phyloP scores from a whole-genome alignment of 2,113 vertebrate species.

The Sialia sialis region DNA sequence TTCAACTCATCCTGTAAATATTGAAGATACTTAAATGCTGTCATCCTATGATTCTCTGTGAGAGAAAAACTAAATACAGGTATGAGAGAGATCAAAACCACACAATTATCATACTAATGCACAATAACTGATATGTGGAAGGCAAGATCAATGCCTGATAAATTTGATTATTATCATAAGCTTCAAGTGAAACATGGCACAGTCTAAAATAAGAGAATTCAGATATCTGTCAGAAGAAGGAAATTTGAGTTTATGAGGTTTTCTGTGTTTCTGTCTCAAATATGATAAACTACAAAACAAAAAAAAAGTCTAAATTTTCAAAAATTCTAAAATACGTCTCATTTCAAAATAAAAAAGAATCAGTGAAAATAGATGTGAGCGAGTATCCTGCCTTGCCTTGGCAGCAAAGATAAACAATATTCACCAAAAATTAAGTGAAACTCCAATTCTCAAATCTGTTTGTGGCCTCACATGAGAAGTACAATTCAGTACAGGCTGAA shows the following conservation, averaged over 20 bases:
- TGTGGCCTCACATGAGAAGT: neutral
- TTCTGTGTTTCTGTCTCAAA: neutral
- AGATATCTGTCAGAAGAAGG: rapidly evolving
- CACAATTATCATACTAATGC: neutral
- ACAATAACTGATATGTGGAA: neutral
- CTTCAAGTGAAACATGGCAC: neutral
- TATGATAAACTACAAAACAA: neutral
- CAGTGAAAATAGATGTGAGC: neutral
- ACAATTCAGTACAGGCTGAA: neutral
- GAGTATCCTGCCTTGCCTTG: neutral
- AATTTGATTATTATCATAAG: neutral
- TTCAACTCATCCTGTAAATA: neutral
- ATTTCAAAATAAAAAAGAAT: neutral
- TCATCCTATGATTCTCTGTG: neutral
- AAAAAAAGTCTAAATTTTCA: neutral
- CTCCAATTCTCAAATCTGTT: neutral
- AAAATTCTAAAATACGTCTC: neutral
- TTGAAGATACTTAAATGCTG: neutral
- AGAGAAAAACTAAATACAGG: neutral
- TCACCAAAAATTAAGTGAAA: neutral
- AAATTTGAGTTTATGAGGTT: neutral
- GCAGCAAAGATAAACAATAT: neutral
- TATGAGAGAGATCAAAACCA: neutral
- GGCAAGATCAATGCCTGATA: neutral
- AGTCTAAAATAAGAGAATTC: neutral